Evolutionary conservation across 2,113 vertebrate genomes (phyloP), one percentile per base, ranked within the genome.

Genomic region (Hystrix cristata): DNA sequence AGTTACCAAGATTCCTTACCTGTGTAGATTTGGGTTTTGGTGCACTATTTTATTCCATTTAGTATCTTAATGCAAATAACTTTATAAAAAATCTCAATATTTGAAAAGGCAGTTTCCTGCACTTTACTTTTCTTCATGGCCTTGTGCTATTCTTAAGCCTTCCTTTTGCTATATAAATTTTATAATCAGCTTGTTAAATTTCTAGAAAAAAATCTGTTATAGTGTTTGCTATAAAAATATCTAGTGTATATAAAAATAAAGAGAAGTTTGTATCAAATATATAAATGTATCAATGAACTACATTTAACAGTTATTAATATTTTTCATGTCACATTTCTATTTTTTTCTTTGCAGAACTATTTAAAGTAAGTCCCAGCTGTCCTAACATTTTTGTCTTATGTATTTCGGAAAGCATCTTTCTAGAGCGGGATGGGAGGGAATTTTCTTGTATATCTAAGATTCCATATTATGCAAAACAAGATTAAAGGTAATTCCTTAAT

Each of bases 1-100:
- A 84, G 29, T 21, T 51, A 71, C 15, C 2, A 55, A 86, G 27
- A 86, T 65, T 31, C 31, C 13, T 48, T 21, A 65, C 2, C n/a
- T 38, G 31, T 18, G 6, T 15, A 27, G 64, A 31, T 87, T 71
- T 81, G 43, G 23, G 53, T 94, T 46, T 91, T 60, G 60, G 7
- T 19, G 23, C 21, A 87, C 12, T 43, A n/a, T 64, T 74, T 59
- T 92, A 48, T 48, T 65, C 29, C 29, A 51, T 34, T 91, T 11
- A 57, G 29, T 72, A 46, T 51, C 43, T 93, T 90, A 90, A 86
- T 74, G 78, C 74, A 94, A 74, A 90, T 74, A 96, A 81, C n/a
- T 89, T 89, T 16, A 46, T 46, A 82, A 57, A 76, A 87, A 83
- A 69, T 76, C 11, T 84, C 55, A 43, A 78, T 46, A 60, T 72